Conservation (phyloP, 2,888 invertebrate genomes). For the Rosalia funebris region DNA sequence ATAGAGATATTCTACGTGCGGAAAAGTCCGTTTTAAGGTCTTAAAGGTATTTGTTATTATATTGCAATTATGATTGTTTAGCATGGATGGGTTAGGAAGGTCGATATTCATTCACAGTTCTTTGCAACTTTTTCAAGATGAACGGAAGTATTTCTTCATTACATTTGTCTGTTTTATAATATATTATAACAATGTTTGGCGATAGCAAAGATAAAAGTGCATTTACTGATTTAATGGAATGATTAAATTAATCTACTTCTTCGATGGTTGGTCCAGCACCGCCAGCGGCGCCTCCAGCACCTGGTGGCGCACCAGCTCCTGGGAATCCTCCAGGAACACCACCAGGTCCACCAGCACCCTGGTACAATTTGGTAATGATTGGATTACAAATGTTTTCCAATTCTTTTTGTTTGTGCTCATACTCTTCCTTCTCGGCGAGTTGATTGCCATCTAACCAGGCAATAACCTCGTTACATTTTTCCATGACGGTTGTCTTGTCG, state of each 20-base stretch:
- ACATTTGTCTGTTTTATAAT: too few species aligned
- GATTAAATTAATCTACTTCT: conserved; percentile 81
- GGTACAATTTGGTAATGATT: conserved; percentile 94
- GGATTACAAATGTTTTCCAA: conserved; percentile 92
- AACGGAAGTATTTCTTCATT: too few species aligned
- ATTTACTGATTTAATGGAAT: conserved; percentile 36
- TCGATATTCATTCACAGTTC: too few species aligned
- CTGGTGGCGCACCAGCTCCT: conserved; percentile 65
- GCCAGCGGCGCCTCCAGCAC: conserved; percentile 62
- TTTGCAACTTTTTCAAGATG: too few species aligned
- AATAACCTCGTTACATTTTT: conserved; percentile 90
- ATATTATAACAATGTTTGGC: too few species aligned
- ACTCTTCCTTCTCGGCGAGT: conserved; percentile 93
- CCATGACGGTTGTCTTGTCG: conserved; percentile 83
- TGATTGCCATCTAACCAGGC: conserved; percentile 86
- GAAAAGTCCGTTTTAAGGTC: too few species aligned
- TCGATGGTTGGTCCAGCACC: conserved; percentile 86
- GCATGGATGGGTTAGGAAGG: too few species aligned
- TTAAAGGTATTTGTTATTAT: too few species aligned
- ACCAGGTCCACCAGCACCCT: conserved; percentile 79
- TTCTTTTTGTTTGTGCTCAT: conserved; percentile 95
- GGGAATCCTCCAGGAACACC: conserved; percentile 74
- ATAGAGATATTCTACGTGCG: too few species aligned
- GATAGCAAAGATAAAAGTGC: too few species aligned
- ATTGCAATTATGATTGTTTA: too few species aligned